Evolutionary conservation across 1,140 invertebrate species (phyloP), one percentile per base, ranked within the genome.

Genomic region (Hyphantria cunea): DNA sequence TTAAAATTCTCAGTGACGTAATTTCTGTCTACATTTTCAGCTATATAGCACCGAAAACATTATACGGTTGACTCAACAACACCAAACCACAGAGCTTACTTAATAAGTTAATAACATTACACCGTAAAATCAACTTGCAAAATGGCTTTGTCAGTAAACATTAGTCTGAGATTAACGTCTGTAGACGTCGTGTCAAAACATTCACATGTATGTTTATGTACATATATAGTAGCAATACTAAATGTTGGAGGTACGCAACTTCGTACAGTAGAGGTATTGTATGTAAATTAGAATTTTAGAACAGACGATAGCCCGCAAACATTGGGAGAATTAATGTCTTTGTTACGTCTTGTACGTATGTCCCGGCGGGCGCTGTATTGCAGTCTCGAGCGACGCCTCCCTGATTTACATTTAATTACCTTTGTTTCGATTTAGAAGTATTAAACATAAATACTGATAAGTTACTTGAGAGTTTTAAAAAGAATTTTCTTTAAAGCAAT

Each of bases 251-350:
- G n/a, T 12, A 70, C 70, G 62, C 64, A 73, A 74, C 67, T 75
- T 78, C 76, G 78, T 78, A 78, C 68, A 70, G 77, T 70, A 68
- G 34, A 64, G n/a, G 50, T 70, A 64, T 58, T 74, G 76, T 80
- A 87, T 87, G 82, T 81, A 85, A 85, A 87, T 85, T 74, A 78
- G 71, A 76, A 84, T 84, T 85, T 85, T 74, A 76, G 70, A 76
- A 66, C 69, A 82, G 76, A 78, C 80, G 75, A 68, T 75, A 78
- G 64, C 72, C 73, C 72, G 76, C 78, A 84, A 85, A 87, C 84
- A 85, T 74, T 72, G 79, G 72, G 70, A 77, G 78, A 82, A 82
- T 83, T 84, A 84, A 84, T 80, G 81, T 75, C 69, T 79, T 70
- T 69, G 66, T 55, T 49, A 68, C 74, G 70, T 80, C 79, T 80